Percentiles rank a stretch among this genome's conserved stretches.
phyloP scores from a whole-genome alignment of 2,888 invertebrate species.

The Epinotia bilunana region DNA sequence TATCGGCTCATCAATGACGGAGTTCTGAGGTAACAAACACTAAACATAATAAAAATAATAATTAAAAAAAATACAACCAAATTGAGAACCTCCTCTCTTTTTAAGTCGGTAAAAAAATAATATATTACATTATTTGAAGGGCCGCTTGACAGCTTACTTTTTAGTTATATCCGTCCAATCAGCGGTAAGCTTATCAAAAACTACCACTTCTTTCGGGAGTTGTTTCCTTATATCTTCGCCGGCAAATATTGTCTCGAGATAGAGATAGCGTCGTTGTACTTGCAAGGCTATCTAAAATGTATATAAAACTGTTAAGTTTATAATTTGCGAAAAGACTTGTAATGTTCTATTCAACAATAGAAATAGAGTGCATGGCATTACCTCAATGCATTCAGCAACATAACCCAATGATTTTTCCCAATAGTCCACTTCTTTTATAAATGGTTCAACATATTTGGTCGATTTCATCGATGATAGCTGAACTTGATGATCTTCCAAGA shows the following conservation, averaged over 20 bases:
- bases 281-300: constrained; percentile 84
- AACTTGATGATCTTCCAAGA: constrained; percentile 93
- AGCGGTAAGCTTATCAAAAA: constrained; percentile 89
- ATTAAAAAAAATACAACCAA: no score
- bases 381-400: constrained; percentile 92
- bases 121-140: not conserved
- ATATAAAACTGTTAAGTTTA: not conserved
- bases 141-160: constrained; percentile 69
- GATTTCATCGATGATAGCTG: constrained; percentile 94
- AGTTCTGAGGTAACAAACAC: no score
- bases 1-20: no score
- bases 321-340: not conserved
- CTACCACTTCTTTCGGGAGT: constrained; percentile 89
- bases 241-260: constrained; percentile 94
- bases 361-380: not conserved
- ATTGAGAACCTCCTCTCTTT: no score
- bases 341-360: not conserved
- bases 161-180: constrained; percentile 88
- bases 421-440: constrained; percentile 91
- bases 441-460: constrained; percentile 94
- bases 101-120: no score
- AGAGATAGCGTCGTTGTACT: constrained; percentile 94
- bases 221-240: constrained; percentile 95
- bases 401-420: constrained; percentile 94
- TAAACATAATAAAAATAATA: no score